phyloP scores from a whole-genome alignment of 92 coral and sea anemone species.

The Epizoanthus illoricatus region DNA sequence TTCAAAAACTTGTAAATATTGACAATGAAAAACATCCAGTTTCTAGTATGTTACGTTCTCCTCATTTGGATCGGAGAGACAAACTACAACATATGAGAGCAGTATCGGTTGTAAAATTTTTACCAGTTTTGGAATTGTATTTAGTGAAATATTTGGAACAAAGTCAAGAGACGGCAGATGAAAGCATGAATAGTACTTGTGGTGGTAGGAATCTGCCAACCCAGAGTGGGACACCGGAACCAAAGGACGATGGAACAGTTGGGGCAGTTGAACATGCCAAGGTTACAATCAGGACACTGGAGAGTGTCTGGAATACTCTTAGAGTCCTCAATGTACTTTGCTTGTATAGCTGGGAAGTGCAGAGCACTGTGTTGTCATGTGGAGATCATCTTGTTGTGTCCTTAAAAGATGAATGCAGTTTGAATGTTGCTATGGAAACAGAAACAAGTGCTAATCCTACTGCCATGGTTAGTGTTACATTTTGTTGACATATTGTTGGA shows the following conservation, averaged over 20 bases:
- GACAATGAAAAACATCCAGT: neutral
- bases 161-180: conserved; percentile 57
- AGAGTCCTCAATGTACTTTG: conserved; percentile 66
- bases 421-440: conserved; percentile 2
- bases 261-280: conserved; percentile 48
- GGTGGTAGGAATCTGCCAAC: conserved; percentile 45
- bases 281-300: conserved; percentile 41
- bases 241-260: conserved; percentile 34
- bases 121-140: conserved; percentile 67
- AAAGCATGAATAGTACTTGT: conserved; percentile 55
- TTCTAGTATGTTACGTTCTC: conserved; percentile 2
- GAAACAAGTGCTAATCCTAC: conserved; percentile 1
- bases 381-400: conserved; percentile 34
- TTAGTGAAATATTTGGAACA: conserved; percentile 55
- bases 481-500: neutral
- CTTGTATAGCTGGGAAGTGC: conserved; percentile 57
- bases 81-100: neutral
- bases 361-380: conserved; percentile 38
- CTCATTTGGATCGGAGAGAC: conserved; percentile 16
- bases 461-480: neutral
- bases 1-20: conserved; percentile 25
- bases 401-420: neutral
- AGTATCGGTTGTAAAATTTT: conserved; percentile 48
- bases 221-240: conserved; percentile 45
- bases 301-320: conserved; percentile 51